phyloP scores from a whole-genome alignment of 2,113 vertebrate genomes.

The Mobula birostris region DNA sequence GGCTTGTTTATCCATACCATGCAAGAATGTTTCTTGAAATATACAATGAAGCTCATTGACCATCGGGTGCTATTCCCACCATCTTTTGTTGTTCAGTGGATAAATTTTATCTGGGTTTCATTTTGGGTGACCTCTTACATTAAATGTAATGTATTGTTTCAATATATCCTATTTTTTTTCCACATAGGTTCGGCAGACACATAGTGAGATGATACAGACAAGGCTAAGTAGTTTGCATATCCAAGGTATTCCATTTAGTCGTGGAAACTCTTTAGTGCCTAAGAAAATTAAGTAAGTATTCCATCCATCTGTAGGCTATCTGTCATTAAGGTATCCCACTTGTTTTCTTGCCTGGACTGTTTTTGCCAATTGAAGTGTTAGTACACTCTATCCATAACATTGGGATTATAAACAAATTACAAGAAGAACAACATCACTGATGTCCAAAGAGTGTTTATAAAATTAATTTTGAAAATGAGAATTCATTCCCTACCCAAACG shows the following conservation, averaged over 20 bases:
- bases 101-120: background rate
- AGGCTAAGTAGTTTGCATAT: background rate
- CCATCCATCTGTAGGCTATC: background rate
- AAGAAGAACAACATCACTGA: too few relatives aligned
- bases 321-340: background rate
- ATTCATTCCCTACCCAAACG: too few relatives aligned
- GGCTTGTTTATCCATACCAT: too few relatives aligned
- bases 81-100: background rate
- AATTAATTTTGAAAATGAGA: too few relatives aligned
- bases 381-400: background rate
- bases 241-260: background rate
- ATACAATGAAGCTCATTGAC: background rate
- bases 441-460: too few relatives aligned
- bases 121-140: background rate
- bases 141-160: background rate
- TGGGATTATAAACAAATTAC: background rate
- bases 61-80: background rate
- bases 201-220: background rate
- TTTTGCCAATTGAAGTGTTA: background rate
- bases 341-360: background rate
- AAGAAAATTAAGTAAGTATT: constrained; percentile 28
- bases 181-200: background rate
- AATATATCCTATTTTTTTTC: background rate
- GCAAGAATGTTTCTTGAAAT: background rate
- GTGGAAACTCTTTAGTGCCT: background rate